A percentile compares a stretch with the other conserved stretches of the same genome.
These are phyloP conservation scores for Cydia splendana DNA, from an alignment of 1,140 invertebrate genomes.

Conservation along the genomic window DNA sequence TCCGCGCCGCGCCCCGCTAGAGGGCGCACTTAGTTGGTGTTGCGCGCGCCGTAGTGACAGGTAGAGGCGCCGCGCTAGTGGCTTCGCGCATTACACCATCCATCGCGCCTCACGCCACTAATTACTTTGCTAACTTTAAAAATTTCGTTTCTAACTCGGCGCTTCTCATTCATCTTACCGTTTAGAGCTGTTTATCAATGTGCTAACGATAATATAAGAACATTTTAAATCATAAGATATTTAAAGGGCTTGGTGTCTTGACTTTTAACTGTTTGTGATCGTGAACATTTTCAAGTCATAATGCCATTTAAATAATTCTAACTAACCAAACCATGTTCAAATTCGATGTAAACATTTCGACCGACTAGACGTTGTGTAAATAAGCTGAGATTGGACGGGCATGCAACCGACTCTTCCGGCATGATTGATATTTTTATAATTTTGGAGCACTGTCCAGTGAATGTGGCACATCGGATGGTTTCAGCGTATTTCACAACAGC, in stretches of 20 bases:
- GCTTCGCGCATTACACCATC: neutral
- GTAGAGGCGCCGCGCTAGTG: conserved; percentile 11
- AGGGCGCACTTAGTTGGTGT: neutral
- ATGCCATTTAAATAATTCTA: conserved; percentile 38
- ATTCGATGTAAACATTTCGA: conserved; percentile 23
- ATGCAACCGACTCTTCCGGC: conserved; percentile 57
- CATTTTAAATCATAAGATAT: conserved; percentile 9
- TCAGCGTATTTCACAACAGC: conserved; percentile 74
- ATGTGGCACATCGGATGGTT: conserved; percentile 58
- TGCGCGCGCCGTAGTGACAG: conserved; percentile 6
- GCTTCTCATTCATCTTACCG: conserved; percentile 42
- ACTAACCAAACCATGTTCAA: conserved; percentile 19
- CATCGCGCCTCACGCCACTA: conserved; percentile 15
- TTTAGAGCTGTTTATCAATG: conserved; percentile 47
- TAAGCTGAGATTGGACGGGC: conserved; percentile 76
- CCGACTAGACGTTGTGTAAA: conserved; percentile 59
- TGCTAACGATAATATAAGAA: conserved; percentile 41
- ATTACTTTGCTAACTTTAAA: conserved; percentile 4
- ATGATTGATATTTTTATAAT: conserved; percentile 50
- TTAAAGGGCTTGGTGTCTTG: conserved; percentile 41
- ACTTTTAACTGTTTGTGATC: conserved; percentile 37
- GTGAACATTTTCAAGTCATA: conserved; percentile 36
- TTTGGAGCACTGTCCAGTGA: conserved; percentile 46
- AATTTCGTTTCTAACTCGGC: conserved; percentile 20
- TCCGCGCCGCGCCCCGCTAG: conserved; percentile 6